A percentile compares a stretch with the other conserved stretches of the same genome.
phyloP scores from a whole-genome alignment of 2,113 vertebrate genomes.

The Poicephalus gulielmi region DNA sequence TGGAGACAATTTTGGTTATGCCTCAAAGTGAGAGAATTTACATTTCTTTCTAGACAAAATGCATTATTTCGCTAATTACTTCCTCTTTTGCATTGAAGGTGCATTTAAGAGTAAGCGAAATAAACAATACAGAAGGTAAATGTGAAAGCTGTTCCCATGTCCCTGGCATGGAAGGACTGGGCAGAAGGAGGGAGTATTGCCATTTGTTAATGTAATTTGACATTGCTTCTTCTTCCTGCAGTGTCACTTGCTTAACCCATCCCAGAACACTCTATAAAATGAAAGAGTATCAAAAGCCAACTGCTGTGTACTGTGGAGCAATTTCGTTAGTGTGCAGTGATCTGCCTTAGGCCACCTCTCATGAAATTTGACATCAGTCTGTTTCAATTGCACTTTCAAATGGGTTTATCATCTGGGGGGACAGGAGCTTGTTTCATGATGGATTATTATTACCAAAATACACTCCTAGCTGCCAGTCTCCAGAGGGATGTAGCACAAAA shows the following conservation, averaged over 20 bases:
- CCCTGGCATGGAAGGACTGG: neutral
- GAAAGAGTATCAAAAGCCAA: neutral
- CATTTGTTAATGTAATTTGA: neutral
- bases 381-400: neutral
- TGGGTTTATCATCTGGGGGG: neutral
- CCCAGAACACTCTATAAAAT: neutral
- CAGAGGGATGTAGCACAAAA: neutral
- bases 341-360: neutral
- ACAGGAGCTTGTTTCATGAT: neutral
- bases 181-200: neutral
- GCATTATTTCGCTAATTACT: neutral
- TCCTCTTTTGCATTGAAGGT: neutral
- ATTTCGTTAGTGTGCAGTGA: fast-evolving
- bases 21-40: neutral
- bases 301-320: neutral
- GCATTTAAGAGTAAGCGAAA: neutral
- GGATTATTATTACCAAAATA: neutral
- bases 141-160: neutral
- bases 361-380: neutral
- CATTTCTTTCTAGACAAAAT: neutral
- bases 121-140: neutral
- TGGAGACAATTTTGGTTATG: neutral
- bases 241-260: neutral
- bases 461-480: neutral
- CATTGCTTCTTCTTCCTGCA: neutral